Conservation (phyloP, 2,797 vertebrate species). For the Gallinago stenura region DNA sequence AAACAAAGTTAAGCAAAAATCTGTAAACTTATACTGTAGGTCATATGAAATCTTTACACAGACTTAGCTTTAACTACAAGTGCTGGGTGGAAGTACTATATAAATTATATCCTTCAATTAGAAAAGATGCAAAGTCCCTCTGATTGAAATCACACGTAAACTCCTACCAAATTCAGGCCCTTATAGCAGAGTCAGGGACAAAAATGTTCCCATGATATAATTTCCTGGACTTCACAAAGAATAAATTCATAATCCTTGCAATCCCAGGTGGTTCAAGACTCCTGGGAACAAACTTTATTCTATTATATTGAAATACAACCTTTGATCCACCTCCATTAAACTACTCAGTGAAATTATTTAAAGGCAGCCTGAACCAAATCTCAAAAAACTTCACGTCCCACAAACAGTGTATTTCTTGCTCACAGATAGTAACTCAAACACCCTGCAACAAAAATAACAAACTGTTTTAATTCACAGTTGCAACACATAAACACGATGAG, state of each 20-base stretch:
- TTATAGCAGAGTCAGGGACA: not conserved
- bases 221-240: not conserved
- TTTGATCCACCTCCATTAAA: not conserved
- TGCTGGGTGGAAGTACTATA: not conserved
- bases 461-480: constrained; percentile 51
- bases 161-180: not conserved
- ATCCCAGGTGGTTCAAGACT: not conserved
- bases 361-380: not conserved
- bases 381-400: not conserved
- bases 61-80: not conserved
- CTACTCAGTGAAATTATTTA: not conserved
- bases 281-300: not conserved
- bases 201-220: not conserved
- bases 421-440: not conserved
- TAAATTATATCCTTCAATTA: not conserved
- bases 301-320: not conserved
- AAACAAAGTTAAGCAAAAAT: not conserved
- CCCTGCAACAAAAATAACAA: constrained; percentile 32
- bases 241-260: not conserved
- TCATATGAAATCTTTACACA: not conserved
- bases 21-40: not conserved
- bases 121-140: not conserved
- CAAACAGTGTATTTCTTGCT: not conserved
- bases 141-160: not conserved
- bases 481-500: constrained; percentile 50